phyloP scores from a whole-genome alignment of 1,140 invertebrate species.

The Heterodera schachtii region DNA sequence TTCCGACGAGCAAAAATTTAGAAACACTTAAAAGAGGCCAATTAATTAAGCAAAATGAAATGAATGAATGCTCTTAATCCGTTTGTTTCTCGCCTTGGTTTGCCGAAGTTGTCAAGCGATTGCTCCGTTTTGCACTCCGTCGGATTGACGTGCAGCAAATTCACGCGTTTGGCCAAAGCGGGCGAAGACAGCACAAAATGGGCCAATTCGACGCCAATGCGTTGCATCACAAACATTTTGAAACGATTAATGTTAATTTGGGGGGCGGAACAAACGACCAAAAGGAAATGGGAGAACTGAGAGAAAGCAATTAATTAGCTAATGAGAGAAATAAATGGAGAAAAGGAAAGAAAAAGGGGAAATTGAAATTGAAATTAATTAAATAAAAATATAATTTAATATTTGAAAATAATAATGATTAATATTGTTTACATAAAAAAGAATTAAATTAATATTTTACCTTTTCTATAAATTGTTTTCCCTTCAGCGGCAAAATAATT shows the following conservation, averaged over 20 bases:
- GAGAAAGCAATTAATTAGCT: background rate
- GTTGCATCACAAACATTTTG: background rate
- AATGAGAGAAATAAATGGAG: too few species aligned
- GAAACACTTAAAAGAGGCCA: too few species aligned
- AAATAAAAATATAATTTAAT: too few species aligned
- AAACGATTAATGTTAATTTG: background rate
- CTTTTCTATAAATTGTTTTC: background rate
- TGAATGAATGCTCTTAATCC: too few species aligned
- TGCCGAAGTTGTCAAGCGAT: background rate
- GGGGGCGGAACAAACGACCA: background rate
- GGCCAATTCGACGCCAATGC: background rate
- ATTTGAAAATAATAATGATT: background rate
- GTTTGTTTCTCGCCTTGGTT: too few species aligned
- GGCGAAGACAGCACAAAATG: background rate
- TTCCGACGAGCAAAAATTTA: too few species aligned
- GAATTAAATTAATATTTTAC: background rate
- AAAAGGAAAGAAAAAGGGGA: too few species aligned
- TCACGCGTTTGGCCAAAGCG: background rate
- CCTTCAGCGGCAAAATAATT: background rate
- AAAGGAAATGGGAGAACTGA: background rate
- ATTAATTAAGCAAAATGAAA: too few species aligned
- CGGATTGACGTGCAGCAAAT: background rate
- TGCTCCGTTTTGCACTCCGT: background rate
- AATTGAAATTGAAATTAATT: too few species aligned
- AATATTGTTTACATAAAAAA: background rate